Evolutionary conservation across 92 coral and sea anemone genomes (phyloP), one percentile per base, ranked within the genome.

Genomic region (Montipora capitata): DNA sequence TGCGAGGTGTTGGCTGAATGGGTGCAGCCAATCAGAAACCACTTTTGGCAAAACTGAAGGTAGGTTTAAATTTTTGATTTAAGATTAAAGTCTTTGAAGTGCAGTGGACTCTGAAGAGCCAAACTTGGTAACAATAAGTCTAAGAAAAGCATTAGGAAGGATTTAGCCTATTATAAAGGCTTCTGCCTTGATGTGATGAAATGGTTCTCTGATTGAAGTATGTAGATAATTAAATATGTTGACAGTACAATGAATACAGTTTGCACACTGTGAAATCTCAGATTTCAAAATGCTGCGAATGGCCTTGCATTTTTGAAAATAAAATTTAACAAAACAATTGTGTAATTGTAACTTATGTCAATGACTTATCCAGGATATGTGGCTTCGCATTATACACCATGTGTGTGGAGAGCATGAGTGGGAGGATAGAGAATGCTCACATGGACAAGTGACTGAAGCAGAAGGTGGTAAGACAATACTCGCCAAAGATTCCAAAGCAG

Each of bases 11-110:
- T 91, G 59, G 59, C 20, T 16, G 81, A 91, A 57, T 91, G 96
- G 93, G 62, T 88, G 15, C 78, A 88, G 72, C 92, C 94, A 35
- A 64, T 94, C 52, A 27, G 89, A 18, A 94, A 94, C 74, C 96
- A 91, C 68, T 94, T 94, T 79, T 94, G 96, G 93, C 94, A 17
- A 48, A 65, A 43, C 85, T 91, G 3, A 94, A 88, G 84, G 94
- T 91, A 87, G 68, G 59, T 54, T 54, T 75, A 77, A 12, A 68
- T 88, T 54, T 7, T 54, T 54, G 7, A 6, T 54, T 10, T 54
- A 27, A 10, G 68, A 18, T 49, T 77, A 41, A 51, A 49, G 51
- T 49, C 43, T 61, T 61, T 61, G 67, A 61, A 61, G 20, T 61
- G 67, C 67, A 61, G 67, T 61, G 35, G 20, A 61, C 67, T 16